Evolutionary conservation across 2,888 invertebrate species (phyloP), one percentile per base, ranked within the genome.

Genomic region (Linnaemya tessellans): DNA sequence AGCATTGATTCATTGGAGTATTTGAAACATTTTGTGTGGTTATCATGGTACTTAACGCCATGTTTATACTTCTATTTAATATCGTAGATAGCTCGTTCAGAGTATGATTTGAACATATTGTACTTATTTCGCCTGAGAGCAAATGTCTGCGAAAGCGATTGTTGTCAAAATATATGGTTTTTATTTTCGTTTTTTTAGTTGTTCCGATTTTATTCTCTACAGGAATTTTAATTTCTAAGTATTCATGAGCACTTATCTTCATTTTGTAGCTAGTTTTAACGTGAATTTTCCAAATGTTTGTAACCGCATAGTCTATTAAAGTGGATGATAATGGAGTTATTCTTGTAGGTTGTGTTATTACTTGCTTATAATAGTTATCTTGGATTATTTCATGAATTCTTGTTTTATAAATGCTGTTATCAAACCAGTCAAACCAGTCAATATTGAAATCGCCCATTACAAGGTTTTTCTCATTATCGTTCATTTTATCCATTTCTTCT

Each of bases 351-450:
- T n/a, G 20, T 22, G 54, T 54, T 54, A 54, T 7, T 51, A 51
- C 18, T 51, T 51, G n/a, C 18, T 51, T 51, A 10, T 10, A 51
- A 51, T 20, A 51, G 18, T 51, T 51, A 51, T 51, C 51, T 51
- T 51, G 51, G n/a, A 51, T 51, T 51, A 51, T 51, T 51, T 51
- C 51, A 18, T 51, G 51, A 51, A 51, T 51, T 51, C 2, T 51
- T 51, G 51, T 51, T 51, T 51, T 51, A 9, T 65, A 41, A 46
- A 38, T 41, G 46, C 25, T 25, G 22, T 30, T 56, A 30, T 25
- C 15, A 25, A 56, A 56, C 56, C 56, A 56, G 25, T 56, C 56
- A 56, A 56, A n/a, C n/a, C n/a, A n/a, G n/a, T n/a, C n/a, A n/a
- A n/a, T n/a, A n/a, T n/a, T n/a, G n/a, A n/a, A n/a, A n/a, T n/a